phyloP scores from a whole-genome alignment of 2,888 invertebrate species.

The Synanthedon myopaeformis region DNA sequence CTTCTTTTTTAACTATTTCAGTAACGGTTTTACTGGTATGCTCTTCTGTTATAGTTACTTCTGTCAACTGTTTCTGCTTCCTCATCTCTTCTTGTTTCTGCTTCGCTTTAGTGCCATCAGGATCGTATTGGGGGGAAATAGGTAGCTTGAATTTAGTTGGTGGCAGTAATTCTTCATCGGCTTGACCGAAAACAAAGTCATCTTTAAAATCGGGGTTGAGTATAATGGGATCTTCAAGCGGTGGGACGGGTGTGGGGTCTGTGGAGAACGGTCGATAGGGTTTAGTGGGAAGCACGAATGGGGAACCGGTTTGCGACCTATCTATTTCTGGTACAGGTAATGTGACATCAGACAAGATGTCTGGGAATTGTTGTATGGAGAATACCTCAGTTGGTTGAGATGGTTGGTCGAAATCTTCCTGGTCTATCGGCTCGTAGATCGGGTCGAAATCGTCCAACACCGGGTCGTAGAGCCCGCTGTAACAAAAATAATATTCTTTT shows the following conservation, averaged over 20 bases:
- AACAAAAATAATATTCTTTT: slow-evolving; percentile 12
- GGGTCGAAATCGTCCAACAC: slow-evolving; percentile 52
- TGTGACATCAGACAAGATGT: slow-evolving; percentile 11
- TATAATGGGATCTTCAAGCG: slow-evolving; percentile 49
- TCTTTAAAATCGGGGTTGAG: slow-evolving; percentile 44
- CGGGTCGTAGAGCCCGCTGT: slow-evolving; percentile 59
- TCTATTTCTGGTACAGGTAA: slow-evolving; percentile 6
- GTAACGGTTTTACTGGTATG: slow-evolving; percentile 5
- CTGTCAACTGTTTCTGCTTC: slow-evolving; percentile 2
- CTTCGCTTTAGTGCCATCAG: slow-evolving; percentile 25
- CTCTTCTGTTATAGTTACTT: not conserved
- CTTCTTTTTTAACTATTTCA: slow-evolving; percentile 5
- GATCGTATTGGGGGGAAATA: slow-evolving; percentile 48
- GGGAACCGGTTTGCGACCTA: slow-evolving; percentile 35
- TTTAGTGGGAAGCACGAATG: slow-evolving; percentile 29
- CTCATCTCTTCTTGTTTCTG: slow-evolving; percentile 10
- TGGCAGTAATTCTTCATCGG: slow-evolving; percentile 19
- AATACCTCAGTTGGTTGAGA: slow-evolving; percentile 52
- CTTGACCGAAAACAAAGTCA: slow-evolving; percentile 22
- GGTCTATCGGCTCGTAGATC: slow-evolving; percentile 42
- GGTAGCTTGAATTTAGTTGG: slow-evolving; percentile 44
- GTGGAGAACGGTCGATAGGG: slow-evolving; percentile 50
- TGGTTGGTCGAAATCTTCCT: slow-evolving; percentile 48
- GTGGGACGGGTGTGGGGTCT: slow-evolving; percentile 36
- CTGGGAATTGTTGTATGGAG: slow-evolving; percentile 25